Evolutionary conservation across 2,113 vertebrate species (phyloP), one percentile per base, ranked within the genome.

Genomic region (Platanista minor): DNA sequence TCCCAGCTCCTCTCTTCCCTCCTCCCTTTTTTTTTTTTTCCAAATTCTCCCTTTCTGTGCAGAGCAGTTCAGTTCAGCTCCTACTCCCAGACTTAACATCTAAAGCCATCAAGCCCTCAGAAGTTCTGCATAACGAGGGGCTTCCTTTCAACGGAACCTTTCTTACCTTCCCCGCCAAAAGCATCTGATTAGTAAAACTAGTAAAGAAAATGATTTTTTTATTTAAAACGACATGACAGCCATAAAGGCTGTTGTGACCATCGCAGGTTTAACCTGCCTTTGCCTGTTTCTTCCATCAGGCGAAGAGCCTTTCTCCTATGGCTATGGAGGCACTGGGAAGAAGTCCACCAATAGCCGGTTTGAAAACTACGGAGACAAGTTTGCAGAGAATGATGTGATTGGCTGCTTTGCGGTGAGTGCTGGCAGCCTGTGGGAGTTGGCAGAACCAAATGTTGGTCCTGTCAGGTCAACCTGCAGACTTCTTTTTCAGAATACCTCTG

Each of bases 281-380:
- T 95, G 85, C 72, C 89, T 83, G 6, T 97, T 78, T 94, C 52
- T 93, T 88, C 75, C 23, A 1, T 72, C 67, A 99, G 99, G 99
- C 0, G 99, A 99, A 98, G 99, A 99, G 85, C 93, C 98, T 6
- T 99, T 99, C 87, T 99, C 99, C 23, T 99, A 98, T 18, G 99
- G 99, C 39, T 99, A 99, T 5, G 99, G 99, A 67, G 99, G 99
- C 87, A 99, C 99, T 1, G 99, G 99, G 49, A 99, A 99, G 96
- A 99, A 99, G 95, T 99, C 99, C 0, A 95, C 96, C 3, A 98
- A 99, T 96, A 99, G 99, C 96, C 99, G 99, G 43, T 99, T 99
- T 94, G 98, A 99, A 39, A 99, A 99, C 96, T 99, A 99, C 0
- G 99, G 99, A 8, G 99, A 99, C 97, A 98, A 98, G 84, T 99